Conservation (phyloP, 92 coral and sea anemone species). For the Porites rus region DNA sequence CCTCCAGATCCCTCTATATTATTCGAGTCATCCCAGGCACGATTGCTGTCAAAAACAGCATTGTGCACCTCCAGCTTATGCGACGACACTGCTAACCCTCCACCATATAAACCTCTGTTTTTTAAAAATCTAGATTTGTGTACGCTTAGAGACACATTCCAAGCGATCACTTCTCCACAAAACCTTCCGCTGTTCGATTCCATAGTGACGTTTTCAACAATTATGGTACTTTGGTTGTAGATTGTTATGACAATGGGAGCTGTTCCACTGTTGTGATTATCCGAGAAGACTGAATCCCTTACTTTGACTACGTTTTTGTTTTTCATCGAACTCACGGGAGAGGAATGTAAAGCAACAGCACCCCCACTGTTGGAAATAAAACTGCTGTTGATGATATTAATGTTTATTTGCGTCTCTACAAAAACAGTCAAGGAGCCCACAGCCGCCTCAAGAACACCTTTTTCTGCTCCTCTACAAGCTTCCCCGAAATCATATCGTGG, state of each 20-base stretch:
- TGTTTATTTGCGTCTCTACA: too few species aligned
- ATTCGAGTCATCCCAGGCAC: not conserved
- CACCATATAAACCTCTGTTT: not conserved
- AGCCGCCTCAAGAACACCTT: not conserved
- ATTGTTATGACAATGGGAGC: not conserved
- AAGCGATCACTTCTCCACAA: too few species aligned
- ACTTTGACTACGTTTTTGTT: not conserved
- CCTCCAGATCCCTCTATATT: not conserved
- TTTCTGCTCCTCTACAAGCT: not conserved
- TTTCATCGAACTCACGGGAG: too few species aligned
- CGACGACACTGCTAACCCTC: not conserved
- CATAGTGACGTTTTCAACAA: not conserved
- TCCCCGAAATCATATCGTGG: not conserved
- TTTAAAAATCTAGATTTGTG: not conserved
- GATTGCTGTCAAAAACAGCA: not conserved
- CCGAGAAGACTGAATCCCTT: not conserved
- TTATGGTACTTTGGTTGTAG: not conserved
- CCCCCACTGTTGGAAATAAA: not conserved
- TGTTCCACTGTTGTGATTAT: not conserved
- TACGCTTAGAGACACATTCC: not conserved
- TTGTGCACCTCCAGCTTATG: not conserved
- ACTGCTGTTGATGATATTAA: not conserved
- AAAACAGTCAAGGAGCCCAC: not conserved
- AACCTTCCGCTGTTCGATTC: not conserved
- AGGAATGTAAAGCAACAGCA: not conserved